Conservation (phyloP, 2,113 vertebrate genomes). For the Brachypteracias leptosomus region DNA sequence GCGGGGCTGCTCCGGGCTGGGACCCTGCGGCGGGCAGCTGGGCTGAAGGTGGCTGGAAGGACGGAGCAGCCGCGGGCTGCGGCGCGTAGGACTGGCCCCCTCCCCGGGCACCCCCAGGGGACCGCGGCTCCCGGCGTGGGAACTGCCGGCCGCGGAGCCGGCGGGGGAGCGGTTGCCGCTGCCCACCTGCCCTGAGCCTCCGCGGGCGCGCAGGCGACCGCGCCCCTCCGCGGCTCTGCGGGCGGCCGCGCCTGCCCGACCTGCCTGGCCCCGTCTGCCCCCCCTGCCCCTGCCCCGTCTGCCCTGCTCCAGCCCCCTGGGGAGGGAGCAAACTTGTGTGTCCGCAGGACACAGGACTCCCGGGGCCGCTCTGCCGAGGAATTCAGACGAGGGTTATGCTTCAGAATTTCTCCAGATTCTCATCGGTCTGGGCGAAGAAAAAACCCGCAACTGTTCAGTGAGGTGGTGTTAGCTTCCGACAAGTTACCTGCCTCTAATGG, state of each 20-base stretch:
- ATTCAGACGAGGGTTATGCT: background rate
- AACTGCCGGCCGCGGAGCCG: background rate
- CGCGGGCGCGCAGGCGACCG: background rate
- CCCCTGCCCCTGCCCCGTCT: background rate
- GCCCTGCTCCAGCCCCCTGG: background rate
- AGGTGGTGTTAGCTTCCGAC: background rate
- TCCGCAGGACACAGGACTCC: background rate
- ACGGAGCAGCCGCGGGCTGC: background rate
- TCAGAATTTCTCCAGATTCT: background rate
- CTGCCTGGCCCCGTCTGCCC: no score
- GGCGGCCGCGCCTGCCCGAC: background rate
- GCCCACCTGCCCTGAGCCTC: background rate
- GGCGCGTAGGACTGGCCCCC: background rate
- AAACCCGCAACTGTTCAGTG: background rate
- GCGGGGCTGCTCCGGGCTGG: background rate
- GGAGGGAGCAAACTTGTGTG: background rate
- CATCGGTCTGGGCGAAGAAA: background rate
- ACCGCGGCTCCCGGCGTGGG: background rate
- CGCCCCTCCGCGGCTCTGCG: background rate
- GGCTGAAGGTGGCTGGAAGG: constrained; percentile 28
- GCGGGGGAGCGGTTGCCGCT: background rate
- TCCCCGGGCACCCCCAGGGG: background rate
- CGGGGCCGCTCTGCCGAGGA: background rate
- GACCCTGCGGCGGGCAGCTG: background rate
- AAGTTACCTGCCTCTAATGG: constrained; percentile 28